phyloP scores from a whole-genome alignment of 1,140 invertebrate genomes.

The Gerris buenoi region DNA sequence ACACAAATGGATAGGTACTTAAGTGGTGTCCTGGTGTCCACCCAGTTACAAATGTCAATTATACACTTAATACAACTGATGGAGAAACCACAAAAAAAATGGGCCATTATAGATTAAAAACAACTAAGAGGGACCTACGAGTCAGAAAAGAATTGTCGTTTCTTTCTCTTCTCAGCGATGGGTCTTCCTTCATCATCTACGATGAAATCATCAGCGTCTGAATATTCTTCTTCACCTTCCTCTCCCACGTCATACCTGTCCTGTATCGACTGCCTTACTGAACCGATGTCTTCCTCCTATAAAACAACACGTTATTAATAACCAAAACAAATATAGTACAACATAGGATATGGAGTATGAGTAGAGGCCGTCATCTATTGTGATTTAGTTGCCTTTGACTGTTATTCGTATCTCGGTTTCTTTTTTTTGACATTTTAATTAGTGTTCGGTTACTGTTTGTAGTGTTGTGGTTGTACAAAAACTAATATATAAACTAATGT shows the following conservation, averaged over 20 bases:
- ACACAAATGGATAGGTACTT: no score
- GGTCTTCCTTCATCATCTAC: constrained; percentile 90
- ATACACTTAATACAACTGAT: not conserved
- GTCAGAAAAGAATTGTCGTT: constrained; percentile 80
- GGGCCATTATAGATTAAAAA: not conserved
- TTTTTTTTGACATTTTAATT: no score
- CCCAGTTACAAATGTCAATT: not conserved
- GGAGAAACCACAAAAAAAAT: not conserved
- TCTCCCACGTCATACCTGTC: constrained; percentile 58
- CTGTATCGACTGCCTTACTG: constrained; percentile 35
- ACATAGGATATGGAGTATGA: no score
- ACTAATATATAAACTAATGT: no score
- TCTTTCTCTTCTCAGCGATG: constrained; percentile 71
- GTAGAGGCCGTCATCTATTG: no score
- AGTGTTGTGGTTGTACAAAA: no score
- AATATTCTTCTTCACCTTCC: constrained; percentile 55
- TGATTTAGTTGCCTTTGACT: no score
- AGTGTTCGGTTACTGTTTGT: no score
- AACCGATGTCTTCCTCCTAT: constrained; percentile 63
- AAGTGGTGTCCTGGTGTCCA: no score
- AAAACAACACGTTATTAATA: constrained; percentile 5
- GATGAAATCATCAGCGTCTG: constrained; percentile 91
- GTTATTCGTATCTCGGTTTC: no score
- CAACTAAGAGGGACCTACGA: constrained; percentile 43
- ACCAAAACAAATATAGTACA: constrained; percentile 4